phyloP scores from a whole-genome alignment of 23 tunicate species.

The Trididemnum miniatum region DNA sequence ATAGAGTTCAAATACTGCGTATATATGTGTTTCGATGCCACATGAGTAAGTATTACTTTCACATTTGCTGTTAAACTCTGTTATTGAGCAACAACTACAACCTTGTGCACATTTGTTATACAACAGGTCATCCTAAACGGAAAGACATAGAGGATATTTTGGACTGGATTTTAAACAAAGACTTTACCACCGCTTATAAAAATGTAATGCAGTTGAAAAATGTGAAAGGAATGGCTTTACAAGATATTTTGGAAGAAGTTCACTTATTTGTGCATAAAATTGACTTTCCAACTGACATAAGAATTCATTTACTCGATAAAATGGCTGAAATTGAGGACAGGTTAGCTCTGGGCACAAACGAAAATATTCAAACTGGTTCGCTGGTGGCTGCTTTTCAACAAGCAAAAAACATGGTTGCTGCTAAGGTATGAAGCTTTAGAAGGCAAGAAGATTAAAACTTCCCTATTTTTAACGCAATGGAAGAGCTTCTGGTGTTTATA shows the following conservation, averaged over 20 bases:
- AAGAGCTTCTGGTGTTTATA: too few species aligned
- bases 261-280: conserved; percentile 65
- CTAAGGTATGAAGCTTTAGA: conserved; percentile 10
- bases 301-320: conserved; percentile 65
- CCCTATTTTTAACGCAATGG: neutral
- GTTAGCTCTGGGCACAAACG: conserved; percentile 85
- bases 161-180: conserved; percentile 87
- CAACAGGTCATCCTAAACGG: conserved; percentile 85
- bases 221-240: conserved; percentile 87
- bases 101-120: too few species aligned
- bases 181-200: conserved; percentile 53
- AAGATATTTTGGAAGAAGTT: conserved; percentile 80
- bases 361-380: conserved; percentile 81
- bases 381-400: conserved; percentile 73
- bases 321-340: conserved; percentile 90
- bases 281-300: conserved; percentile 76
- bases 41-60: too few species aligned
- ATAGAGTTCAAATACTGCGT: too few species aligned
- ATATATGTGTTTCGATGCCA: too few species aligned
- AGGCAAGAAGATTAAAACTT: neutral
- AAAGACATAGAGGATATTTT: conserved; percentile 82
- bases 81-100: too few species aligned
- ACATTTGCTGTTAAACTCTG: too few species aligned
- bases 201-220: conserved; percentile 56
- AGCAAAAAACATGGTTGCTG: conserved; percentile 89